Evolutionary conservation across 2,113 vertebrate genomes (phyloP).

Genomic region (Peromyscus polionotus): DNA sequence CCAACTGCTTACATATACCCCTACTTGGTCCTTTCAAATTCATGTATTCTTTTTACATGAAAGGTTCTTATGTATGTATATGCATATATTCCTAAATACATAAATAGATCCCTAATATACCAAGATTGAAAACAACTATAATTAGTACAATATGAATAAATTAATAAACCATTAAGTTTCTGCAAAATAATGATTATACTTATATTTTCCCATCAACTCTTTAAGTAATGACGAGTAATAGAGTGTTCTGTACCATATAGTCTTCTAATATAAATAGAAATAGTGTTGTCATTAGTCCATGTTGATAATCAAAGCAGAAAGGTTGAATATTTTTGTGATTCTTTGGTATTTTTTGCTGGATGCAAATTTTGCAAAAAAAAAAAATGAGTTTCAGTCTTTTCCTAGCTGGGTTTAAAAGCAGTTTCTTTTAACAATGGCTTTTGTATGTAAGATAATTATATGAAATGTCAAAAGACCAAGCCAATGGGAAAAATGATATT

Average conservation of each 20-base stretch:
- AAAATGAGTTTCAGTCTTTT: background rate
- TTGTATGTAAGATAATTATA: background rate
- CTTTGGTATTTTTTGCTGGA: background rate
- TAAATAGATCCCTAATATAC: background rate
- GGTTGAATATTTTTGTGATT: background rate
- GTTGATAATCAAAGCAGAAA: background rate
- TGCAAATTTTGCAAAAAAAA: background rate
- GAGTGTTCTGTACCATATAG: background rate
- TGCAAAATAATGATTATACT: background rate
- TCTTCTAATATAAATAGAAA: background rate
- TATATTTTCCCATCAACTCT: background rate
- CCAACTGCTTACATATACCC: background rate
- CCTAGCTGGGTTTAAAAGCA: too few species aligned
- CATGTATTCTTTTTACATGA: background rate
- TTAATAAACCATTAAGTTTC: background rate
- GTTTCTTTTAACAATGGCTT: background rate
- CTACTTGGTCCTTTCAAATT: background rate
- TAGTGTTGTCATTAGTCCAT: background rate
- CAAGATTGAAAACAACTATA: background rate
- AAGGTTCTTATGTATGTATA: background rate
- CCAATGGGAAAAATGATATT: background rate
- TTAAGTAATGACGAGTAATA: background rate
- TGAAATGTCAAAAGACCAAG: constrained; percentile 45
- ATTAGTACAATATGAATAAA: background rate
- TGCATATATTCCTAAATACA: background rate